phyloP scores from a whole-genome alignment of 92 coral and sea anemone species.

The Parazoanthus swiftii region DNA sequence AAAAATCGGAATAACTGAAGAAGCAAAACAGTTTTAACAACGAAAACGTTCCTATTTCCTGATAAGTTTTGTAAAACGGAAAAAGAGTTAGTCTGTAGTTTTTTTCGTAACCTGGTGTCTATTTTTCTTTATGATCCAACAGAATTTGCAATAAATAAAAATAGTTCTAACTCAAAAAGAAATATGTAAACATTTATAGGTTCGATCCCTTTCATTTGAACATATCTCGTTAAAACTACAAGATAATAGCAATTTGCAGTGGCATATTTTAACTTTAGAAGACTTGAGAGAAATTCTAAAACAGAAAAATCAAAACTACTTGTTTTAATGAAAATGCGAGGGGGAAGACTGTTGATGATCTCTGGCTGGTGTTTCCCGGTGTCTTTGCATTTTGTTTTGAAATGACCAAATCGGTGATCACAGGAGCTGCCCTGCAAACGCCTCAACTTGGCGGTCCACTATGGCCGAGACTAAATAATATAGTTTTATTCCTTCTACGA shows the following conservation, averaged over 20 bases:
- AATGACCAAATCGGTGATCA: conserved; percentile 45
- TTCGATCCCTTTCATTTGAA: neutral
- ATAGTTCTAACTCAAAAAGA: conserved; percentile 29
- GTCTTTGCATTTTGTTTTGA: conserved; percentile 31
- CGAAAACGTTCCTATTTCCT: neutral
- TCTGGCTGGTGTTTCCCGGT: conserved; percentile 36
- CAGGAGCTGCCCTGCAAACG: conserved; percentile 33
- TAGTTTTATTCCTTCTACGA: neutral
- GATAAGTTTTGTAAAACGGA: neutral
- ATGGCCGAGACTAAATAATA: conserved; percentile 27
- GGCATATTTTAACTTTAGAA: neutral
- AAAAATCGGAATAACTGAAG: neutral
- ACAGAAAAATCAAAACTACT: neutral
- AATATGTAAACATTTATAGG: conserved; percentile 34
- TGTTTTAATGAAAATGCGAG: neutral
- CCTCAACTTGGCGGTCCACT: neutral
- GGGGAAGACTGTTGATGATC: conserved; percentile 12
- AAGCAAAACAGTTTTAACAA: neutral
- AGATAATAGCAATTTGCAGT: neutral
- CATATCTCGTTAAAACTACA: neutral
- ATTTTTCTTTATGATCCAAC: conserved; percentile 45
- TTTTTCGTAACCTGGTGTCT: conserved; percentile 31
- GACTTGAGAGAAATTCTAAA: neutral
- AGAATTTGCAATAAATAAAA: conserved; percentile 38
- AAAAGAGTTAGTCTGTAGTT: neutral